A percentile compares a stretch with the other conserved stretches of the same genome.
phyloP scores from a whole-genome alignment of 2,888 invertebrate genomes.

The Drosophila fungiperda region DNA sequence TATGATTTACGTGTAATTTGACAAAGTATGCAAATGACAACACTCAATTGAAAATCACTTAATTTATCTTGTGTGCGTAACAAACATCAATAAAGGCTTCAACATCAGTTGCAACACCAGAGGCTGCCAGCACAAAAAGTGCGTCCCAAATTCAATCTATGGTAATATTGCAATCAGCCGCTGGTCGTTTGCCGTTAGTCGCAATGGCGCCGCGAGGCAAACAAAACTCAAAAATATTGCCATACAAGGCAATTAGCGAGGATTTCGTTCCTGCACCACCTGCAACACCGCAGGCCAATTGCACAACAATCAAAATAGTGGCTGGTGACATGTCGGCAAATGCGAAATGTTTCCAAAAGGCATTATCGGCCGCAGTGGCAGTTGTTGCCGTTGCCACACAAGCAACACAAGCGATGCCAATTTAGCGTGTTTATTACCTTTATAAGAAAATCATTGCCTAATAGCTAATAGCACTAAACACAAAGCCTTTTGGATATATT shows the following conservation, averaged over 20 bases:
- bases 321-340: slow-evolving; percentile 59
- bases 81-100: background rate
- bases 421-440: background rate
- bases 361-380: slow-evolving; percentile 37
- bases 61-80: background rate
- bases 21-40: background rate
- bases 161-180: slow-evolving; percentile 33
- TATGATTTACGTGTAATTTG: background rate
- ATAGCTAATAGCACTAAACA: background rate
- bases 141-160: slow-evolving; percentile 40
- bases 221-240: slow-evolving; percentile 41
- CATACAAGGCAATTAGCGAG: slow-evolving; percentile 68
- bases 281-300: slow-evolving; percentile 10
- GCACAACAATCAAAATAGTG: slow-evolving; percentile 50
- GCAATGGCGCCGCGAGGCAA: slow-evolving; percentile 41
- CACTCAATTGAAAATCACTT: background rate
- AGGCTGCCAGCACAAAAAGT: slow-evolving; percentile 16
- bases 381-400: background rate
- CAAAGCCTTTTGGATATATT: background rate
- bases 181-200: slow-evolving; percentile 29
- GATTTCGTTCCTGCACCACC: background rate
- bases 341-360: slow-evolving; percentile 65
- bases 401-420: background rate
- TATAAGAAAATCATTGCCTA: background rate
- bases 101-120: background rate